phyloP scores from a whole-genome alignment of 1,140 invertebrate genomes.

The Chironomus striatipennis region DNA sequence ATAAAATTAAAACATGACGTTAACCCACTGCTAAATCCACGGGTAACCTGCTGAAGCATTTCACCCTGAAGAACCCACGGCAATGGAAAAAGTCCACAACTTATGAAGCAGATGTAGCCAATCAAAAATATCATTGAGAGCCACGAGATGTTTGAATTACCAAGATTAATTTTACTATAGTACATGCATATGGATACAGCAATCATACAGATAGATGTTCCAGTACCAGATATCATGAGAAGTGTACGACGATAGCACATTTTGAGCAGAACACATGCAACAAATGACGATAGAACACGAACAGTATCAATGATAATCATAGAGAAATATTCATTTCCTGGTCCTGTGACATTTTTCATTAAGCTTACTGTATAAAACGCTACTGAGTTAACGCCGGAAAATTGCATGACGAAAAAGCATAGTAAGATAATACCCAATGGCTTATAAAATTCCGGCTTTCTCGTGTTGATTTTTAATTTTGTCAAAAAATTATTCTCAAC shows the following conservation, averaged over 20 bases:
- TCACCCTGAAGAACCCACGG: constrained; percentile 64
- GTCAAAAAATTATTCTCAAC: constrained; percentile 26
- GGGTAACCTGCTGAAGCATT: constrained; percentile 47
- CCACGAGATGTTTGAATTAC: constrained; percentile 41
- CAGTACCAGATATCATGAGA: constrained; percentile 48
- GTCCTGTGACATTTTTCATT: constrained; percentile 45
- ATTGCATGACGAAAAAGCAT: constrained; percentile 53
- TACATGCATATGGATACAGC: constrained; percentile 42
- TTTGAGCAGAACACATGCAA: constrained; percentile 50
- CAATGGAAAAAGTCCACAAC: constrained; percentile 51
- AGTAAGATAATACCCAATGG: constrained; percentile 51
- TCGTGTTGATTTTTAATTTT: constrained; percentile 36
- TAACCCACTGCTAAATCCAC: constrained; percentile 52
- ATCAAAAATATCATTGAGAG: constrained; percentile 45
- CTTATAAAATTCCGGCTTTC: constrained; percentile 43
- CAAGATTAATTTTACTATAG: constrained; percentile 33
- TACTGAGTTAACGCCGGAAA: constrained; percentile 57
- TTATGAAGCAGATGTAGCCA: constrained; percentile 47
- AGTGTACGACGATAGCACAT: constrained; percentile 48
- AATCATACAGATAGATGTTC: constrained; percentile 45
- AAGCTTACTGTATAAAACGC: constrained; percentile 63
- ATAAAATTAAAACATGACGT: constrained; percentile 55
- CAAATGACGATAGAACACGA: constrained; percentile 50
- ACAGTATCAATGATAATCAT: constrained; percentile 60
- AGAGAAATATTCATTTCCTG: constrained; percentile 48